Evolutionary conservation across 1,140 invertebrate species (phyloP), one percentile per base, ranked within the genome.

Genomic region (Aethina tumida): DNA sequence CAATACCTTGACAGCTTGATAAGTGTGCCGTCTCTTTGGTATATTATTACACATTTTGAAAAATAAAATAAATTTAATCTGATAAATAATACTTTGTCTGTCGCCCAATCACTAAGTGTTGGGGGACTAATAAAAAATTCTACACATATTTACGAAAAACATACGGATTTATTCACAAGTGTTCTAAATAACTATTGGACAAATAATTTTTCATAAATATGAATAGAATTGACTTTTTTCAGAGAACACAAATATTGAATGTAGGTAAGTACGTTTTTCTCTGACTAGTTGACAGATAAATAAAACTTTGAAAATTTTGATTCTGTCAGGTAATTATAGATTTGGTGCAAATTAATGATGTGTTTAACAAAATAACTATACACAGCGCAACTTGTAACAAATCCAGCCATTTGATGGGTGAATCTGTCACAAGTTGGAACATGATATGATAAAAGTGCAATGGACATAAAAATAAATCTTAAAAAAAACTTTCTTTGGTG

Each of bases 11-110:
- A 59, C 52, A 54, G 47, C 50, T 43, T 41, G 55, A 60, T 55
- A 56, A 58, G 37, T 50, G 37, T 43, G 48, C 51, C 44, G 47
- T 51, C 51, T 62, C 59, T 62, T 62, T 62, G 59, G 59, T 62
- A 62, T 53, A 59, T 56, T 62, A 62, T 62, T 62, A 62, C 59
- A 62, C 59, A 62, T 55, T 58, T 59, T 52, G 47, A 41, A 52
- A 39, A 52, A 55, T 45, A 49, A 50, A 49, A 54, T 47, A 53
- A 50, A 50, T 57, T n/a, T n/a, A n/a, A n/a, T n/a, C n/a, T n/a
- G n/a, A n/a, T n/a, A n/a, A n/a, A n/a, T n/a, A n/a, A n/a, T n/a
- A n/a, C n/a, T n/a, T n/a, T n/a, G n/a, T n/a, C n/a, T n/a, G n/a
- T n/a, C n/a, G n/a, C n/a, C n/a, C n/a, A n/a, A n/a, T n/a, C n/a